Evolutionary conservation across 30 jellyfish, hydroid and myxozoan genomes (phyloP).

Genomic region (Sanderia malayensis): DNA sequence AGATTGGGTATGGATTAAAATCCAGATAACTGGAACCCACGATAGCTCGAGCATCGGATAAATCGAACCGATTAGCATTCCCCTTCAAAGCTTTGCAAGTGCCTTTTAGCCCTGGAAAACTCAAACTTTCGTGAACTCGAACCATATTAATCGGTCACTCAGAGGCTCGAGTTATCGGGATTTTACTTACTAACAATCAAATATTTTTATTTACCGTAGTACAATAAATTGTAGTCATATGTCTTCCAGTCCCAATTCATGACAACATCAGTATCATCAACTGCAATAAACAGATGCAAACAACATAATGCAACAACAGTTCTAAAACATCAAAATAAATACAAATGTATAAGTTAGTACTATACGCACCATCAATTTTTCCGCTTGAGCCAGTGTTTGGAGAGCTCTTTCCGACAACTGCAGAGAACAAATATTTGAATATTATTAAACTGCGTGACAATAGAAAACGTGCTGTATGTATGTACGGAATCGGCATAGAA

Average conservation of each 20-base stretch:
- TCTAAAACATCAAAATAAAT: not conserved
- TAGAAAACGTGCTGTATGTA: not conserved
- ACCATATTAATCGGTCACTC: too few relatives aligned
- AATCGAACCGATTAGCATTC: too few relatives aligned
- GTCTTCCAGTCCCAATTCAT: constrained; percentile 95
- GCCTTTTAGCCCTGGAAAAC: too few relatives aligned
- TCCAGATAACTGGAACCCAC: too few relatives aligned
- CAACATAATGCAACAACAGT: not conserved
- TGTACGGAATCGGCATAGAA: not conserved
- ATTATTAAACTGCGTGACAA: too few relatives aligned
- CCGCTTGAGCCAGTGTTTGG: constrained; percentile 67
- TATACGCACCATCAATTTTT: constrained; percentile 51
- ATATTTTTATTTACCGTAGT: constrained; percentile 48
- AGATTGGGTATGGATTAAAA: too few relatives aligned
- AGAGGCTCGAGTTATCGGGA: too few relatives aligned
- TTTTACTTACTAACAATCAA: not conserved
- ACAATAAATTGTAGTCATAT: constrained; percentile 64
- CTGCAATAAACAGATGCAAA: constrained; percentile 4
- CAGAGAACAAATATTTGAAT: not conserved
- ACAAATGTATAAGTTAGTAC: not conserved
- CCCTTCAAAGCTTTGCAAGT: too few relatives aligned
- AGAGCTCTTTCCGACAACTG: constrained; percentile 56
- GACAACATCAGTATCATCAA: constrained; percentile 74
- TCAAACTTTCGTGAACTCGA: too few relatives aligned
- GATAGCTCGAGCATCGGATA: too few relatives aligned